Evolutionary conservation across 1,140 invertebrate species (phyloP).

Genomic region (Maconellicoccus hirsutus): DNA sequence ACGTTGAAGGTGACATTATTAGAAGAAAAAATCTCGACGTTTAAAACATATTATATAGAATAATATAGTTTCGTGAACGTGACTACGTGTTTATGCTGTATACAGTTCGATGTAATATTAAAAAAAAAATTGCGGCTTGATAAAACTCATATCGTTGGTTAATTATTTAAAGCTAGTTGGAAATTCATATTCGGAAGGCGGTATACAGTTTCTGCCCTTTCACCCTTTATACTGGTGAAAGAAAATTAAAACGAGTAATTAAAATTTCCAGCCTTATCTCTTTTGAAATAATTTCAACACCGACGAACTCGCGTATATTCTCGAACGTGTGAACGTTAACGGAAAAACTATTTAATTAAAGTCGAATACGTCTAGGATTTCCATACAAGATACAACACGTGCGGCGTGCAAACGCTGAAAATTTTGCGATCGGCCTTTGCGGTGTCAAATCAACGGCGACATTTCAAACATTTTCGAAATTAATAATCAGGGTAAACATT

Average conservation of each 20-base stretch:
- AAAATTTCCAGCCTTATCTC: neutral
- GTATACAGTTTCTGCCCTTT: slow-evolving; percentile 4
- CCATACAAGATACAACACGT: too few species aligned
- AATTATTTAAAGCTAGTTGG: neutral
- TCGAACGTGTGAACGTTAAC: neutral
- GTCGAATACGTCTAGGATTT: neutral
- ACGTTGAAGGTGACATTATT: neutral
- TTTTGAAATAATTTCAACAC: slow-evolving; percentile 6
- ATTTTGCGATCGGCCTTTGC: too few species aligned
- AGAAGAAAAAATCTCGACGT: neutral
- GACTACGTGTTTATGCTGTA: neutral
- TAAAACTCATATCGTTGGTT: neutral
- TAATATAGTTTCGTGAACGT: too few species aligned
- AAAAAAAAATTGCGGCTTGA: neutral
- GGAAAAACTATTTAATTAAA: neutral
- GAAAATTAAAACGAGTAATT: slow-evolving; percentile 5
- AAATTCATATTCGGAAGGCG: neutral
- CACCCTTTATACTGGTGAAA: neutral
- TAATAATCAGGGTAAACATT: neutral
- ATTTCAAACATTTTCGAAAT: too few species aligned
- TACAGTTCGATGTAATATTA: neutral
- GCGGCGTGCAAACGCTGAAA: too few species aligned
- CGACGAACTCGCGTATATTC: too few species aligned
- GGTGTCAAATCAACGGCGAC: too few species aligned
- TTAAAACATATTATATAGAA: too few species aligned